Evolutionary conservation across 2,113 vertebrate genomes (phyloP).

Genomic region (Sylvietta virens): DNA sequence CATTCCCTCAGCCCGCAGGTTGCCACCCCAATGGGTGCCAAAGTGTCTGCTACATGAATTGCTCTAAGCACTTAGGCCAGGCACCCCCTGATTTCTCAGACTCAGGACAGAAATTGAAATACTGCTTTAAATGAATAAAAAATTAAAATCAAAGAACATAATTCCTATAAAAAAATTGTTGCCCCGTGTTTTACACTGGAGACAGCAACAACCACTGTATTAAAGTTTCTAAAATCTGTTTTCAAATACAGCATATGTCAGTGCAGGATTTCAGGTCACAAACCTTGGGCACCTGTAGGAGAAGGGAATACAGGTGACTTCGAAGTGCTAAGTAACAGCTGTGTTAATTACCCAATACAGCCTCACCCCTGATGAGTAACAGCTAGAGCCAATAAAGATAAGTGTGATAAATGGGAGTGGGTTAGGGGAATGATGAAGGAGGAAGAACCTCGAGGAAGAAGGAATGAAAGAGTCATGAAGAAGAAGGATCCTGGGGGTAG

Average conservation of each 20-base stretch:
- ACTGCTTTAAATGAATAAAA: background rate
- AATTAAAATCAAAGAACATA: background rate
- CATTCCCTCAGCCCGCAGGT: background rate
- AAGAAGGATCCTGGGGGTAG: background rate
- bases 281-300: background rate
- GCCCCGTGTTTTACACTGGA: background rate
- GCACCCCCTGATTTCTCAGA: background rate
- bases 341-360: background rate
- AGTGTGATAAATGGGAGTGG: background rate
- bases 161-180: background rate
- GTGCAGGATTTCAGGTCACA: background rate
- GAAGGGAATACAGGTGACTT: background rate
- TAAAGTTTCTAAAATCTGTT: background rate
- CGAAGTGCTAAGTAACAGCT: background rate
- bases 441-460: background rate
- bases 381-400: background rate
- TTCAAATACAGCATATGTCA: background rate
- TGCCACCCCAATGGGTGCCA: background rate
- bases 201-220: background rate
- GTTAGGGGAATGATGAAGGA: background rate
- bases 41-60: accelerated
- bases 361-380: background rate
- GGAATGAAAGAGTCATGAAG: background rate
- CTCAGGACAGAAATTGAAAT: background rate
- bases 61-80: background rate